A percentile compares a stretch with the other conserved stretches of the same genome.
Conservation (phyloP, 2,797 vertebrate species). For the Channallabes apus region DNA sequence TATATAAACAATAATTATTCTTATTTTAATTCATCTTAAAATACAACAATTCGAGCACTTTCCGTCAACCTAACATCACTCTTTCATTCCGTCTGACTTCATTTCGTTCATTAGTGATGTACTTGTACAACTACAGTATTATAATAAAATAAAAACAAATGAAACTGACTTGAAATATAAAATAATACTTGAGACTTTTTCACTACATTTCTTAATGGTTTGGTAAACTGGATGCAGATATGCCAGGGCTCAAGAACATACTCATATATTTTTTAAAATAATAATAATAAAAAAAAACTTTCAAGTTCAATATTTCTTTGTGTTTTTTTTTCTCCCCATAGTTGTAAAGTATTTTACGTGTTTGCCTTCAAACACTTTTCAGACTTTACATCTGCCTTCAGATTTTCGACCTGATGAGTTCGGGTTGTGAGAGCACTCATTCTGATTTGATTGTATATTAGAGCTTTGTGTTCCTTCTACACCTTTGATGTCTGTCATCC, state of each 20-base stretch:
- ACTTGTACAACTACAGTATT: neutral
- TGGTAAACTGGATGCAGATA: neutral
- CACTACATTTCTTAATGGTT: neutral
- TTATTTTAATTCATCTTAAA: too few species aligned
- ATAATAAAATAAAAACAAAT: neutral
- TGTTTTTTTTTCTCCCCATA: neutral
- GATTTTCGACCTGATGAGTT: neutral
- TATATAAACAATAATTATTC: too few species aligned
- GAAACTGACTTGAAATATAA: neutral
- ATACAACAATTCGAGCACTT: too few species aligned
- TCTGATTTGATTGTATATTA: neutral
- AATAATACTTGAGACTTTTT: neutral
- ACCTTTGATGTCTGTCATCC: constrained; percentile 34
- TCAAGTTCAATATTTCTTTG: neutral
- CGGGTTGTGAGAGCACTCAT: constrained; percentile 39
- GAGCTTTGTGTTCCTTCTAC: constrained; percentile 19
- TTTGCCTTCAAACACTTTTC: constrained; percentile 3
- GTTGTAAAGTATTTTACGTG: neutral
- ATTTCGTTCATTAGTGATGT: neutral
- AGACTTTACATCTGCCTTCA: constrained; percentile 1
- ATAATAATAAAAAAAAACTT: neutral
- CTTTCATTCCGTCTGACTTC: neutral
- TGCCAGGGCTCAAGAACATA: neutral
- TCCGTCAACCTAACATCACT: too few species aligned
- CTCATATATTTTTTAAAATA: neutral